phyloP scores from a whole-genome alignment of 2,797 vertebrate species.

The Enteromius anoplus region DNA sequence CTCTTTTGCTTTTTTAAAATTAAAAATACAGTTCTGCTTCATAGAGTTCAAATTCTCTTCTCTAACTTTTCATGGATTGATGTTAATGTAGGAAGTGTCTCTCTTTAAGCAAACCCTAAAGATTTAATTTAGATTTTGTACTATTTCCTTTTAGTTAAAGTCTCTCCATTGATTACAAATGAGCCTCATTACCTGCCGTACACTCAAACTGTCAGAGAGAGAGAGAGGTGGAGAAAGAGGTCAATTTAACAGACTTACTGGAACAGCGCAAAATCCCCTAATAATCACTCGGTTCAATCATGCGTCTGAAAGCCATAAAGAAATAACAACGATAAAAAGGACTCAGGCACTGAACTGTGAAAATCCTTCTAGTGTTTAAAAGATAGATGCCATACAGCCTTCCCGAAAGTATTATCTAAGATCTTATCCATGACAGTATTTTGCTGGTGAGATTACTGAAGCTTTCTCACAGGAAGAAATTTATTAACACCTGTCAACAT shows the following conservation, averaged over 20 bases:
- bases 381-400: slow-evolving; percentile 66
- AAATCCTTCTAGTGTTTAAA: slow-evolving; percentile 70
- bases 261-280: slow-evolving; percentile 68
- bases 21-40: slow-evolving; percentile 26
- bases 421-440: slow-evolving; percentile 74
- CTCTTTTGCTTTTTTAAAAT: neutral
- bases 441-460: slow-evolving; percentile 73
- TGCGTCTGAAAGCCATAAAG: slow-evolving; percentile 66
- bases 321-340: slow-evolving; percentile 61
- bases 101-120: slow-evolving; percentile 45
- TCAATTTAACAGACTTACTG: slow-evolving; percentile 72
- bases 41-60: slow-evolving; percentile 13
- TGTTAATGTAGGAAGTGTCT: slow-evolving; percentile 38
- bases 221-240: slow-evolving; percentile 43
- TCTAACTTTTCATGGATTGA: slow-evolving; percentile 20
- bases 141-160: slow-evolving; percentile 42
- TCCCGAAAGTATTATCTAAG: slow-evolving; percentile 68
- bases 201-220: slow-evolving; percentile 58
- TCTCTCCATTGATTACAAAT: slow-evolving; percentile 55
- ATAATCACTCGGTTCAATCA: slow-evolving; percentile 74
- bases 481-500: slow-evolving; percentile 79
- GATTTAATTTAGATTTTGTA: slow-evolving; percentile 53
- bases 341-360: slow-evolving; percentile 71
- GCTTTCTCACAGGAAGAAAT: slow-evolving; percentile 73
- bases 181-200: slow-evolving; percentile 64